phyloP scores from a whole-genome alignment of 92 coral and sea anemone genomes.

The Palythoa grandis region DNA sequence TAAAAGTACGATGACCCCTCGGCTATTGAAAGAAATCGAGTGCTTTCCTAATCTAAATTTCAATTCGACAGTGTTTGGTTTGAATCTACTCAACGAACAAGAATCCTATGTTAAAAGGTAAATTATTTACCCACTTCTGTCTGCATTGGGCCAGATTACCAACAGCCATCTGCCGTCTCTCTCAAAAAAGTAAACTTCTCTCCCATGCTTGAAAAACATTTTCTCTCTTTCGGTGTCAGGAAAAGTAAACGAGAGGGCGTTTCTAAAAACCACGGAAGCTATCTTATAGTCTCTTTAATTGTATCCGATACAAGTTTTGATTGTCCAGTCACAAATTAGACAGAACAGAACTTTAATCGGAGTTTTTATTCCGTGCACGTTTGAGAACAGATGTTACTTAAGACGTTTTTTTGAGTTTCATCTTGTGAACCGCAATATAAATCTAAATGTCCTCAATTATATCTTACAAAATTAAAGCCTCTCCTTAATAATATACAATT shows the following conservation, averaged over 20 bases:
- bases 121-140: conserved; percentile 31
- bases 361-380: not conserved
- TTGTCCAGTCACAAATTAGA: conserved; percentile 3
- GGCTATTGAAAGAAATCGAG: conserved; percentile 39
- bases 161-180: conserved; percentile 37
- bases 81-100: conserved; percentile 39
- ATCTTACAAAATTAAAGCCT: not conserved
- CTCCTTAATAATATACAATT: too few relatives aligned
- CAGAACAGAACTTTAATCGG: not conserved
- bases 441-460: not conserved
- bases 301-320: conserved; percentile 16
- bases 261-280: conserved; percentile 29
- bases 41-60: conserved; percentile 42
- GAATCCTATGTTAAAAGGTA: conserved; percentile 36
- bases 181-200: conserved; percentile 36
- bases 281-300: not conserved
- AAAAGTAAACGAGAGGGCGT: conserved; percentile 19
- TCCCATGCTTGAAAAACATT: conserved; percentile 42
- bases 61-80: conserved; percentile 40
- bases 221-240: conserved; percentile 9
- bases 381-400: not conserved
- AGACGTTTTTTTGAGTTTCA: not conserved
- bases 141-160: conserved; percentile 31
- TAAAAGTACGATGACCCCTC: not conserved
- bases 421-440: not conserved